Percentiles rank a stretch among this genome's conserved stretches.
Conservation (phyloP, 2,888 invertebrate species). For the Lasioglossum oenotherae region DNA sequence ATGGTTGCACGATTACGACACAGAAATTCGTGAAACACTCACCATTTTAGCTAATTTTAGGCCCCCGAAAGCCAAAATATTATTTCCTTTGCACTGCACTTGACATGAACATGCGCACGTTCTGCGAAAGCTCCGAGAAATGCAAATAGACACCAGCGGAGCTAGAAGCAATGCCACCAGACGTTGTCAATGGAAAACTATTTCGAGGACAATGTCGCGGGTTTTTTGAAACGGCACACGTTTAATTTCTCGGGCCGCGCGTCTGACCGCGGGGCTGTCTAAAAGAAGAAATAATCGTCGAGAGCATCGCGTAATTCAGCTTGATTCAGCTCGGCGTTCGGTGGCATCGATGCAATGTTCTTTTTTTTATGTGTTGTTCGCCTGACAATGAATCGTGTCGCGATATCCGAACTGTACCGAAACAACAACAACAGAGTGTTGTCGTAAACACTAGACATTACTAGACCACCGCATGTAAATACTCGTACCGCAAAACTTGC, state of each 20-base stretch:
- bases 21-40: conserved; percentile 49
- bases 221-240: conserved; percentile 46
- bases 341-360: conserved; percentile 27
- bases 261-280: neutral
- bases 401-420: neutral
- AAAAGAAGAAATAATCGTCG: conserved; percentile 4
- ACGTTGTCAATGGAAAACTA: conserved; percentile 51
- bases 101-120: conserved; percentile 82
- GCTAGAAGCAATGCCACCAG: conserved; percentile 52
- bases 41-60: conserved; percentile 82
- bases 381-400: neutral
- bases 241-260: conserved; percentile 20
- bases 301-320: neutral
- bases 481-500: conserved; percentile 15
- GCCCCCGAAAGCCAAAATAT: conserved; percentile 84
- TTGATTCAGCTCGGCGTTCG: conserved; percentile 10
- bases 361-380: neutral
- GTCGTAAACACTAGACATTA: conserved; percentile 26
- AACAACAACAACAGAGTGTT: conserved; percentile 28
- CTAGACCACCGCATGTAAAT: conserved; percentile 25
- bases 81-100: conserved; percentile 81
- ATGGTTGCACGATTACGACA: conserved; percentile 14
- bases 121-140: conserved; percentile 65
- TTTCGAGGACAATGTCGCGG: conserved; percentile 48
- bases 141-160: conserved; percentile 60